phyloP scores from a whole-genome alignment of 1,140 invertebrate species.

The Drosophila asahinai region DNA sequence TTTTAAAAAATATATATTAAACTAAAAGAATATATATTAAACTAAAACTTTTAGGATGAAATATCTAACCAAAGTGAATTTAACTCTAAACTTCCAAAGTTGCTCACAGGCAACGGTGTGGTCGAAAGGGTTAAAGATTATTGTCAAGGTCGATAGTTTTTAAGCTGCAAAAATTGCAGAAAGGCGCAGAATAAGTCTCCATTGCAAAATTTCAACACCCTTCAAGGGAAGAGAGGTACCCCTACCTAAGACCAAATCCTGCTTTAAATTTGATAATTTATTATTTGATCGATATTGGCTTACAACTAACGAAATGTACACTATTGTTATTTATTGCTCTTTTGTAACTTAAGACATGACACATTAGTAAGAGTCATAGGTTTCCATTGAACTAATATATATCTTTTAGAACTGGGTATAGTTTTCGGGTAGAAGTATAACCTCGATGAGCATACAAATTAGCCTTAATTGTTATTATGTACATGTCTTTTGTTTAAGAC shows the following conservation, averaged over 20 bases:
- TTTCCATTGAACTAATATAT: constrained; percentile 60
- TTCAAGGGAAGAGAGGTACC: too few relatives aligned
- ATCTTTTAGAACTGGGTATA: constrained; percentile 45
- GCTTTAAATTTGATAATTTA: constrained; percentile 55
- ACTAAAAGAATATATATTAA: too few relatives aligned
- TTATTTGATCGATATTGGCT: constrained; percentile 37
- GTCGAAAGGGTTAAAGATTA: too few relatives aligned
- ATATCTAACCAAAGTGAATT: too few relatives aligned
- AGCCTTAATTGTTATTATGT: constrained; percentile 73
- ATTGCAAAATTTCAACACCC: too few relatives aligned
- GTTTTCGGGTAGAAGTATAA: constrained; percentile 64
- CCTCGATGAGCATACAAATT: constrained; percentile 76
- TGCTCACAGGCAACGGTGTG: not conserved
- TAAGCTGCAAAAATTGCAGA: too few relatives aligned
- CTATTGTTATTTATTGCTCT: constrained; percentile 28
- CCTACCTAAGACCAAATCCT: too few relatives aligned
- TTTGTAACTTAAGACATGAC: constrained; percentile 39
- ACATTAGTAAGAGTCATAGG: constrained; percentile 25
- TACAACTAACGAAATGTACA: constrained; percentile 56
- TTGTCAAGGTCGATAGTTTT: too few relatives aligned
- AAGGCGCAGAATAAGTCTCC: too few relatives aligned
- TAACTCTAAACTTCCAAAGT: not conserved
- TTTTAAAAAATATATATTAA: too few relatives aligned
- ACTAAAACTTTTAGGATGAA: too few relatives aligned
- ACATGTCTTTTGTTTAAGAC: constrained; percentile 36